A percentile compares a stretch with the other conserved stretches of the same genome.
phyloP scores from a whole-genome alignment of 2,888 invertebrate species.

The Pachydiplax longipennis region DNA sequence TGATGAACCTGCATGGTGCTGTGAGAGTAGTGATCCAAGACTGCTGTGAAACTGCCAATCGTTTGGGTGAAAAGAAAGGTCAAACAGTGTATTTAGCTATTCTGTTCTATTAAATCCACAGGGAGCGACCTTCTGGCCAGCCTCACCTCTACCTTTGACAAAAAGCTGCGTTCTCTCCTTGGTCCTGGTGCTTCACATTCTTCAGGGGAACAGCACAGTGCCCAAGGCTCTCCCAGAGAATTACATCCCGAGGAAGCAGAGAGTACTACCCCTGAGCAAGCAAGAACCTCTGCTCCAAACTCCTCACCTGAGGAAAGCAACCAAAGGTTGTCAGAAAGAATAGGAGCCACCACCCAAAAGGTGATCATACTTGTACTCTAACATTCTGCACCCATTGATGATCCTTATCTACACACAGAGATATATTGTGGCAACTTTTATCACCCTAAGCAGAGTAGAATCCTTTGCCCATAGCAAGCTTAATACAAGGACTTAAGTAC shows the following conservation, averaged over 20 bases:
- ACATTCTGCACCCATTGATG: too few relatives aligned
- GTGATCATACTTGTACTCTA: neutral
- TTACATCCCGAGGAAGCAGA: constrained; percentile 10
- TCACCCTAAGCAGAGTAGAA: too few relatives aligned
- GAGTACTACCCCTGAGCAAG: neutral
- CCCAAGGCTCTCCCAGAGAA: constrained; percentile 18
- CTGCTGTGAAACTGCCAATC: neutral
- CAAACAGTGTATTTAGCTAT: neutral
- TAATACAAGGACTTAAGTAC: too few relatives aligned
- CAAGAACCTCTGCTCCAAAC: constrained; percentile 52
- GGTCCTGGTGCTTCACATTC: constrained; percentile 65
- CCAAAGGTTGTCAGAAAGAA: constrained; percentile 30
- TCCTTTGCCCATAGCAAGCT: too few relatives aligned
- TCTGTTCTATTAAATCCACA: constrained; percentile 56
- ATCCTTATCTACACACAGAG: too few relatives aligned
- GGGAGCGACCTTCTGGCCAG: constrained; percentile 85
- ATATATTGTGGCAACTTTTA: too few relatives aligned
- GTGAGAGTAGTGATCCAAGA: constrained; percentile 25
- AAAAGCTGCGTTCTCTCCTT: constrained; percentile 78
- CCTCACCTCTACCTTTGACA: constrained; percentile 84
- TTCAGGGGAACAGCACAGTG: constrained; percentile 7
- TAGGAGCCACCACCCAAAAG: constrained; percentile 6
- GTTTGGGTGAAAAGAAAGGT: neutral
- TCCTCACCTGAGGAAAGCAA: constrained; percentile 52
- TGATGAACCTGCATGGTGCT: constrained; percentile 21